Conservation (phyloP, 2,888 invertebrate genomes). For the Brachynemurus nebulosus region DNA sequence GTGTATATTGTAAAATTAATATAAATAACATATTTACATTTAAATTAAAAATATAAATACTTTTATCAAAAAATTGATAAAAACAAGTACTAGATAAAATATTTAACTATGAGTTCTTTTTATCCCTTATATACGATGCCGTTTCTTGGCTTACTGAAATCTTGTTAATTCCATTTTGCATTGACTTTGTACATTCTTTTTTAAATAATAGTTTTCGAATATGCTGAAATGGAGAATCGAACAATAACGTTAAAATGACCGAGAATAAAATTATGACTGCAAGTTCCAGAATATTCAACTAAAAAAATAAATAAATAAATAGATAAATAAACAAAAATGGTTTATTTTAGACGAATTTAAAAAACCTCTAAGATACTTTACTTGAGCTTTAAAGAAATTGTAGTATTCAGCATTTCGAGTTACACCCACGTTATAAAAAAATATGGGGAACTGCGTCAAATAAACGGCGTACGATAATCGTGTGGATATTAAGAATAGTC, state of each 20-base stretch:
- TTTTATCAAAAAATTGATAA: too few relatives aligned
- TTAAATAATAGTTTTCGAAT: conserved; percentile 40
- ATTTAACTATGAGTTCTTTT: too few relatives aligned
- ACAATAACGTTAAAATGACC: conserved; percentile 40
- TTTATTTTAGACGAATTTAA: not conserved
- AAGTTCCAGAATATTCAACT: conserved; percentile 48
- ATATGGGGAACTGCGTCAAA: conserved; percentile 46
- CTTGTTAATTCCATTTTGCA: too few relatives aligned
- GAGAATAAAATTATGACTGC: conserved; percentile 41
- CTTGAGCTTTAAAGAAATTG: conserved; percentile 34
- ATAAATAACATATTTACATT: too few relatives aligned
- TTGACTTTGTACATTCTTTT: too few relatives aligned
- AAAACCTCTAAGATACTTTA: not conserved
- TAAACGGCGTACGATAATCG: conserved; percentile 45
- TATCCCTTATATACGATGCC: too few relatives aligned
- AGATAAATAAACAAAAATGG: not conserved
- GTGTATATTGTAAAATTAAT: too few relatives aligned
- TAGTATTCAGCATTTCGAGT: conserved; percentile 37
- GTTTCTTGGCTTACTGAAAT: not conserved
- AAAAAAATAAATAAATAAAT: too few relatives aligned
- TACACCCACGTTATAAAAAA: conserved; percentile 43
- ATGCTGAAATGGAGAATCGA: conserved; percentile 56
- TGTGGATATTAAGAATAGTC: conserved; percentile 41
- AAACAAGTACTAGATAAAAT: too few relatives aligned
- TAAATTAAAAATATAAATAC: too few relatives aligned